phyloP scores from a whole-genome alignment of 2,888 invertebrate genomes.

The Nymphalis polychloros region DNA sequence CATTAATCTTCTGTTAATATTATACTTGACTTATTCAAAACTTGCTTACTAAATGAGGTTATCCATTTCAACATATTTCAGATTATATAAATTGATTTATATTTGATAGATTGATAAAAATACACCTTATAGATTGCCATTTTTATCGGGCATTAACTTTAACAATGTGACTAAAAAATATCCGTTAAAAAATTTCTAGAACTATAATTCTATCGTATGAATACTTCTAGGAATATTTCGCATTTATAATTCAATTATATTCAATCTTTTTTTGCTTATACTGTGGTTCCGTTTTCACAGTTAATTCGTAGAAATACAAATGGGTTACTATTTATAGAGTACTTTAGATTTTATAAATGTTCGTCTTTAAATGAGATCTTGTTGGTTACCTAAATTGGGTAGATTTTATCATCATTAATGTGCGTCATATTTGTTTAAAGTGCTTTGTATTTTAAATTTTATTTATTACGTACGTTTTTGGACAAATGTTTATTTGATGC shows the following conservation, averaged over 20 bases:
- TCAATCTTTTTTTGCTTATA: too few species aligned
- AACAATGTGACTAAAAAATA: slow-evolving; percentile 12
- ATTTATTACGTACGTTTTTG: background rate
- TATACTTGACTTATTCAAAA: background rate
- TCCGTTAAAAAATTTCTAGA: slow-evolving; percentile 12
- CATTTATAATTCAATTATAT: background rate
- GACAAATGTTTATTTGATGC: too few species aligned
- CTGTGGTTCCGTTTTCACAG: background rate
- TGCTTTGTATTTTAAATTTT: slow-evolving; percentile 4
- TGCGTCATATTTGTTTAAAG: background rate
- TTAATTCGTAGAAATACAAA: background rate
- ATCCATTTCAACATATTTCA: slow-evolving; percentile 13
- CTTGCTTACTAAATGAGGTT: slow-evolving; percentile 15
- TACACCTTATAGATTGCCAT: slow-evolving; percentile 12
- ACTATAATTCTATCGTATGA: slow-evolving; percentile 15
- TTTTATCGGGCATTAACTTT: slow-evolving; percentile 22
- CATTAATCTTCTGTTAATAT: slow-evolving; percentile 13
- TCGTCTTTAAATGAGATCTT: slow-evolving; percentile 3
- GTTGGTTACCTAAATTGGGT: slow-evolving; percentile 11
- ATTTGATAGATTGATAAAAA: slow-evolving; percentile 11
- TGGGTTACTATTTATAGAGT: background rate
- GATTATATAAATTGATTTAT: background rate
- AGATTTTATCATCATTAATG: slow-evolving; percentile 8
- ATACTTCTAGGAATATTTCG: slow-evolving; percentile 28
- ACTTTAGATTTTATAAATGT: background rate